These are phyloP conservation scores for Lampris incognitus DNA, from an alignment of 2,113 vertebrate species.

Conservation along the genomic window DNA sequence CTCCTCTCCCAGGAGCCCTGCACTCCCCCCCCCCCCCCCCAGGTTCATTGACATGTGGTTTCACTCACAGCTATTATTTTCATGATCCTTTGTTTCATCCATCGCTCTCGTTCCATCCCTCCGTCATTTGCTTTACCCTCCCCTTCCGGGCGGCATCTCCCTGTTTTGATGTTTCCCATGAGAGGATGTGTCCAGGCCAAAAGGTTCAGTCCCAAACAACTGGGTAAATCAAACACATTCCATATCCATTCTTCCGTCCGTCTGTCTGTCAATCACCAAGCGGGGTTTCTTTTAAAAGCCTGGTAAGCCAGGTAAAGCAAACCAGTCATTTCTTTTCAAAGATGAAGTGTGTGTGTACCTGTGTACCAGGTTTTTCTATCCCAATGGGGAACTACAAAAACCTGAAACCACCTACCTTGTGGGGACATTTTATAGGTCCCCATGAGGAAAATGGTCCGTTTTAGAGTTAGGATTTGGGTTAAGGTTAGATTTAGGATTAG, in stretches of 20 bases:
- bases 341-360: slow-evolving; percentile 6
- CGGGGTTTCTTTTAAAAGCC: neutral
- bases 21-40: neutral
- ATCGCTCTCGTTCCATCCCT: slow-evolving; percentile 3
- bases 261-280: slow-evolving; percentile 15
- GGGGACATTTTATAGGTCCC: too few relatives aligned
- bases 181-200: slow-evolving; percentile 2
- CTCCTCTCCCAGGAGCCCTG: neutral
- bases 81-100: neutral
- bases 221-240: slow-evolving; percentile 24
- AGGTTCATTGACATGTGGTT: neutral
- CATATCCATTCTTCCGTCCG: slow-evolving; percentile 21
- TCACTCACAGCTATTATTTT: slow-evolving; percentile 23
- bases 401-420: too few relatives aligned
- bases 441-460: too few relatives aligned
- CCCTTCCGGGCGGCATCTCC: neutral
- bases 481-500: too few relatives aligned
- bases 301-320: neutral
- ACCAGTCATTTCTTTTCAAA: neutral
- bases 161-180: slow-evolving; percentile 32
- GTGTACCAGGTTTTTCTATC: too few relatives aligned
- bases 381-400: too few relatives aligned
- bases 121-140: neutral
- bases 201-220: neutral
- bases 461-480: too few relatives aligned